These are phyloP conservation scores for Odontomachus brunneus DNA, from an alignment of 1,140 invertebrate species.

Conservation along the genomic window DNA sequence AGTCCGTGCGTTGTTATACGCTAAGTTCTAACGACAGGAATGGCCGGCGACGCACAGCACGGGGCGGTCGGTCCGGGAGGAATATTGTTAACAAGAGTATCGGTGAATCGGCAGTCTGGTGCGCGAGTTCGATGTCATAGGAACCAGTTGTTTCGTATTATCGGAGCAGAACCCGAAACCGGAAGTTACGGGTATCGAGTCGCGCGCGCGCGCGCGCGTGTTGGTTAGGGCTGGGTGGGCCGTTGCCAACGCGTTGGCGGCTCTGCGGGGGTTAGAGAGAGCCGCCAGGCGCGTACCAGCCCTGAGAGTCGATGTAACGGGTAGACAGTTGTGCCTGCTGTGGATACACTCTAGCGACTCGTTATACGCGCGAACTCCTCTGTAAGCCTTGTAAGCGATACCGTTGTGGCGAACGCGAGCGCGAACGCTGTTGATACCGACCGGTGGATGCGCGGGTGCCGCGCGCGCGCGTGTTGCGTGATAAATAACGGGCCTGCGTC, in stretches of 20 bases:
- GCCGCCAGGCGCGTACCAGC: constrained; percentile 29
- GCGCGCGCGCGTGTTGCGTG: constrained; percentile 43
- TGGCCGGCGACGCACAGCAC: constrained; percentile 20
- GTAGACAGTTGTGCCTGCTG: constrained; percentile 66
- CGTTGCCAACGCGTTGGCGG: constrained; percentile 11
- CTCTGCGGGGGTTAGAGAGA: constrained; percentile 44
- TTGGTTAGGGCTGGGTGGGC: constrained; percentile 48
- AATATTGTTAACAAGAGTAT: constrained; percentile 65
- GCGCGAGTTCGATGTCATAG: constrained; percentile 68
- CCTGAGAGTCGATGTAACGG: constrained; percentile 59
- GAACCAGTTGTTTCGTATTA: constrained; percentile 63
- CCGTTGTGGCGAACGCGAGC: constrained; percentile 69
- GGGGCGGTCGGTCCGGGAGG: constrained; percentile 3
- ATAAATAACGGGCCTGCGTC: constrained; percentile 30
- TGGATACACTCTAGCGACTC: constrained; percentile 77
- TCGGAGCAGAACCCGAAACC: constrained; percentile 61
- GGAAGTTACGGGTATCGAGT: constrained; percentile 72
- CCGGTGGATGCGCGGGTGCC: constrained; percentile 51
- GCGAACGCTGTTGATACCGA: constrained; percentile 38
- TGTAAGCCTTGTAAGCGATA: constrained; percentile 81
- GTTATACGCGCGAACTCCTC: constrained; percentile 73
- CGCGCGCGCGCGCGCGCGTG: background rate
- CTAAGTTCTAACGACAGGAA: constrained; percentile 48
- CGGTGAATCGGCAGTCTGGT: constrained; percentile 56
- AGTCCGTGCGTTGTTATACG: constrained; percentile 8